A percentile compares a stretch with the other conserved stretches of the same genome.
Conservation (phyloP, 2,113 vertebrate genomes). For the Hydrolagus affinis region DNA sequence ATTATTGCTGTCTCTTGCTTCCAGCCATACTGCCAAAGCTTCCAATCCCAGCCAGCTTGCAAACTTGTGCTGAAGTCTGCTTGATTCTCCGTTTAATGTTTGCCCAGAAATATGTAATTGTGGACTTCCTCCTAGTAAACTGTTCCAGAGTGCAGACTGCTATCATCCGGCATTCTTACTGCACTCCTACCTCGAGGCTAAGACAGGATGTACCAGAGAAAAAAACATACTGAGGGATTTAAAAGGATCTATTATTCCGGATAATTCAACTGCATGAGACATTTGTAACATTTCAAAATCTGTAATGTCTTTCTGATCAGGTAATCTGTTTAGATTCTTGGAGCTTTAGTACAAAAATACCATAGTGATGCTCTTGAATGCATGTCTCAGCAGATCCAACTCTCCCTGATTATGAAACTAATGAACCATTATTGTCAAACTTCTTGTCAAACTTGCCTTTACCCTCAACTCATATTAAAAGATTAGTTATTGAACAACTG, state of each 20-base stretch:
- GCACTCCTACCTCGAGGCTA: constrained; percentile 51
- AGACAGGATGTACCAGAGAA: constrained; percentile 43
- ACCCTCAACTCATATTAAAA: constrained; percentile 48
- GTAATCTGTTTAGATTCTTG: constrained; percentile 26
- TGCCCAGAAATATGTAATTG: constrained; percentile 83
- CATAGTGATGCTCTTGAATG: neutral
- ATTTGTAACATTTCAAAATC: neutral
- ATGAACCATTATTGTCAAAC: too few species aligned
- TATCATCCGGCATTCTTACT: constrained; percentile 54
- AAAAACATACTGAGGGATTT: constrained; percentile 10
- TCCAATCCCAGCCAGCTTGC: constrained; percentile 48
- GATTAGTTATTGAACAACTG: constrained; percentile 45
- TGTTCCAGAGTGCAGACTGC: constrained; percentile 64
- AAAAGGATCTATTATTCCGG: constrained; percentile 18
- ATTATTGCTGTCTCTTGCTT: constrained; percentile 40
- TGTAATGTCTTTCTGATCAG: constrained; percentile 21
- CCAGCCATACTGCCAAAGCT: constrained; percentile 45
- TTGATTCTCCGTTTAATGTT: constrained; percentile 76
- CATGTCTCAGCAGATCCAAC: constrained; percentile 21
- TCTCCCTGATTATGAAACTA: constrained; percentile 6
- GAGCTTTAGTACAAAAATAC: neutral
- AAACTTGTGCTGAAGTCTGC: constrained; percentile 47
- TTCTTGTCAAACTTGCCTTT: constrained; percentile 16
- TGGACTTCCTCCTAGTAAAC: constrained; percentile 77
- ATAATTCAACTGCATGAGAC: constrained; percentile 12